These are phyloP conservation scores for Melanotus villosus DNA, from an alignment of 2,888 invertebrate species.

Conservation along the genomic window DNA sequence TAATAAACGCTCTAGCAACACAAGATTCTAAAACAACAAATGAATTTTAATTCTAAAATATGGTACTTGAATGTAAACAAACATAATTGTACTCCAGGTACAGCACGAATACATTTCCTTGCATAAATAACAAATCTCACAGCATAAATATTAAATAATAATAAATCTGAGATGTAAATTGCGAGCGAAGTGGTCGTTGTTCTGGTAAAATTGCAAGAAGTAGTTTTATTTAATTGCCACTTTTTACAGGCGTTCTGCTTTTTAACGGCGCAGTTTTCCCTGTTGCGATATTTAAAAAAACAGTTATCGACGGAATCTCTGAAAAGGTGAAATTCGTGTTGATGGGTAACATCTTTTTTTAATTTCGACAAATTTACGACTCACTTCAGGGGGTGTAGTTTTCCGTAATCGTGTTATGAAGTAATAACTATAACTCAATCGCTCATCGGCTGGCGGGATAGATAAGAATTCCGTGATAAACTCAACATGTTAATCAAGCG, in stretches of 20 bases:
- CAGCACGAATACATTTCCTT: slow-evolving; percentile 29
- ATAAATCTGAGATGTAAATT: slow-evolving; percentile 35
- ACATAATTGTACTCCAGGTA: slow-evolving; percentile 24
- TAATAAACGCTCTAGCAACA: neutral
- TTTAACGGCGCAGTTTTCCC: neutral
- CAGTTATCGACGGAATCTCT: neutral
- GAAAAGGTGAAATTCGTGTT: neutral
- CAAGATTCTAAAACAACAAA: slow-evolving; percentile 2
- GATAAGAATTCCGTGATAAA: slow-evolving; percentile 59
- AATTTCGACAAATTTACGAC: slow-evolving; percentile 25
- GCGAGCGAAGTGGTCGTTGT: neutral
- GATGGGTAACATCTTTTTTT: too few species aligned
- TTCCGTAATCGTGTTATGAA: slow-evolving; percentile 48
- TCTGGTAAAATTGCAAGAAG: neutral
- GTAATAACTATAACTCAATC: slow-evolving; percentile 58
- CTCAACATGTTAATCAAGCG: slow-evolving; percentile 61
- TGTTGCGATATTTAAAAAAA: neutral
- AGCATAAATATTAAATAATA: slow-evolving; percentile 32
- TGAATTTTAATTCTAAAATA: slow-evolving; percentile 23
- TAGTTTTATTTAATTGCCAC: slow-evolving; percentile 11
- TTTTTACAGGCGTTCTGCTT: neutral
- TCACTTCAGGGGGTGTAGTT: slow-evolving; percentile 28
- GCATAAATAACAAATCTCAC: slow-evolving; percentile 30
- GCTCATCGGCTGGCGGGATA: slow-evolving; percentile 46
- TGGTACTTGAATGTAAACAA: slow-evolving; percentile 24